Conservation (phyloP, 2,797 vertebrate species). For the Crocidura indochinensis region DNA sequence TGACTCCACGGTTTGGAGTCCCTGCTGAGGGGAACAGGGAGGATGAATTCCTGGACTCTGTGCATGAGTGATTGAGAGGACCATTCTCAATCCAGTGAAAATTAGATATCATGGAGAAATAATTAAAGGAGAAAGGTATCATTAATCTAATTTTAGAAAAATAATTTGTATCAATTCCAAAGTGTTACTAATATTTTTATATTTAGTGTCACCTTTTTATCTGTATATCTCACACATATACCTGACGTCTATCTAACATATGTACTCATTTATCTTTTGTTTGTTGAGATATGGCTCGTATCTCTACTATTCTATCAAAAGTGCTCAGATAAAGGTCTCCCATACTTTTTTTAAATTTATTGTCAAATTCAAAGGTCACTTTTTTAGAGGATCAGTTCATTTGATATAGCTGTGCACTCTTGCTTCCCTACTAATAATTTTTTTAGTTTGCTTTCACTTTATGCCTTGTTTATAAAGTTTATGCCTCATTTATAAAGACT, state of each 20-base stretch:
- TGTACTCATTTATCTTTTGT: neutral
- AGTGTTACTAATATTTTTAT: neutral
- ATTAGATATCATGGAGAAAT: neutral
- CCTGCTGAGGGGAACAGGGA: too few relatives aligned
- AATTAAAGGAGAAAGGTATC: neutral
- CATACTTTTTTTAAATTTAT: neutral
- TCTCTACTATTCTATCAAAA: neutral
- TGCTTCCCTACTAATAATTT: neutral
- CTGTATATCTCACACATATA: too few relatives aligned
- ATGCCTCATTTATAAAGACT: too few relatives aligned
- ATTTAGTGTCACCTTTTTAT: too few relatives aligned
- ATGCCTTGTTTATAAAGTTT: too few relatives aligned
- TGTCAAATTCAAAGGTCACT: neutral
- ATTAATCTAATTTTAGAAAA: neutral
- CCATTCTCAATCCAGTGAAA: neutral
- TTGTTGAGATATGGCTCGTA: neutral
- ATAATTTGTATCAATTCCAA: conserved; percentile 11
- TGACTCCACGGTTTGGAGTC: too few relatives aligned
- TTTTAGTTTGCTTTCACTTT: neutral
- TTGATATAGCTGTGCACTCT: neutral
- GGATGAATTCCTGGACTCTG: neutral
- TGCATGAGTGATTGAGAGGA: neutral
- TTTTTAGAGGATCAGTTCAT: neutral
- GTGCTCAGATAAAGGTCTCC: neutral
- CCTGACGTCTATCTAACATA: neutral